phyloP scores from a whole-genome alignment of 2,888 invertebrate species.

The Spicauda simplicius region DNA sequence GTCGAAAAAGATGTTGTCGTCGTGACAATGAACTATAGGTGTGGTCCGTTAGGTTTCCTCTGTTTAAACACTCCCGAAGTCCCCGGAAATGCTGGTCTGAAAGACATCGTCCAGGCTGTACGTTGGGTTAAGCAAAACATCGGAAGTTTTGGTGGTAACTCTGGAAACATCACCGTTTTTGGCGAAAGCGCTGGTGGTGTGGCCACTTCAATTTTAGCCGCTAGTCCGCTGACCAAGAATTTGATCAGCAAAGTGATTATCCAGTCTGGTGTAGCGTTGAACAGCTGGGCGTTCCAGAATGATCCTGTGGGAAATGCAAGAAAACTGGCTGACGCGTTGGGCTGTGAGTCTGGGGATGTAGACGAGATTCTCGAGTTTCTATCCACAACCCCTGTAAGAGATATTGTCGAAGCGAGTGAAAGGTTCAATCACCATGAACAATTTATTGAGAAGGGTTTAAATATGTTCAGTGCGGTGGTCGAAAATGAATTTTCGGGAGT shows the following conservation, averaged over 20 bases:
- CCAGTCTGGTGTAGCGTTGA: slow-evolving; percentile 67
- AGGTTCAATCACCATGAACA: slow-evolving; percentile 46
- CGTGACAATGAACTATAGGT: slow-evolving; percentile 84
- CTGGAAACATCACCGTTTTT: slow-evolving; percentile 72
- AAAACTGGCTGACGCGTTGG: slow-evolving; percentile 59
- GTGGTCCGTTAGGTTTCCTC: slow-evolving; percentile 73
- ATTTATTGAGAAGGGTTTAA: slow-evolving; percentile 42
- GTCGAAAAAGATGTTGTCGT: slow-evolving; percentile 84
- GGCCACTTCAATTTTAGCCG: slow-evolving; percentile 60
- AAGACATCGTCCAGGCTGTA: slow-evolving; percentile 70
- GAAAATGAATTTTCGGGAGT: slow-evolving; percentile 74
- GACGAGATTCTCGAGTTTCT: slow-evolving; percentile 72
- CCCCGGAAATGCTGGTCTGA: slow-evolving; percentile 76
- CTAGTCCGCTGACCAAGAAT: slow-evolving; percentile 67
- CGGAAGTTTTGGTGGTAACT: slow-evolving; percentile 71
- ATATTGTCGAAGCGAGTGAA: slow-evolving; percentile 62
- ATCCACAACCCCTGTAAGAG: slow-evolving; percentile 62
- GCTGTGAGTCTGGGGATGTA: slow-evolving; percentile 63
- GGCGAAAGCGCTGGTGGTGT: slow-evolving; percentile 72
- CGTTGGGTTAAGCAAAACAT: slow-evolving; percentile 76
- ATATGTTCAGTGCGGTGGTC: slow-evolving; percentile 58
- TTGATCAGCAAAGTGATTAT: slow-evolving; percentile 69
- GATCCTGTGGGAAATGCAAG: slow-evolving; percentile 66
- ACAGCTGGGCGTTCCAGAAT: slow-evolving; percentile 57
- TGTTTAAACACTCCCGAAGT: slow-evolving; percentile 74